phyloP scores from a whole-genome alignment of 2,888 invertebrate genomes.

The Perizoma affinitatum region DNA sequence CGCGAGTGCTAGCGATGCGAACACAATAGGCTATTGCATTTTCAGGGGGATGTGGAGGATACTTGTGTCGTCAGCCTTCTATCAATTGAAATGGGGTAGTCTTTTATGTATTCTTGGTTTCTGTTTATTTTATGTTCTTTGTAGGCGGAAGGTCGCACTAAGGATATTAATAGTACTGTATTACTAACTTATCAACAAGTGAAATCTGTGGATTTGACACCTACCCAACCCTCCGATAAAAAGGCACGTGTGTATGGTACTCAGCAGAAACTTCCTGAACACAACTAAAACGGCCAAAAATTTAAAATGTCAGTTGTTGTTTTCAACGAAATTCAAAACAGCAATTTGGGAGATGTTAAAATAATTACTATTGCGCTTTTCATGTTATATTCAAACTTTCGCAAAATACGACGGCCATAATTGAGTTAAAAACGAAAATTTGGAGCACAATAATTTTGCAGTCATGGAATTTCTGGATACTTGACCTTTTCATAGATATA shows the following conservation, averaged over 20 bases:
- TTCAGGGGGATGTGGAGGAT: constrained; percentile 8
- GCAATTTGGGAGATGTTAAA: constrained; percentile 3
- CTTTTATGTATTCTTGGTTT: background rate
- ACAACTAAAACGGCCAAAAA: too few relatives aligned
- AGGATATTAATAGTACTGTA: too few relatives aligned
- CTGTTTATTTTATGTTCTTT: constrained; percentile 1
- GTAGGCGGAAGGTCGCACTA: background rate
- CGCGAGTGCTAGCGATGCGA: constrained; percentile 17
- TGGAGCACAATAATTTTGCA: constrained; percentile 4
- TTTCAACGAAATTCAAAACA: constrained; percentile 4
- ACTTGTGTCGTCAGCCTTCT: background rate
- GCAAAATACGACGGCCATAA: constrained; percentile 10
- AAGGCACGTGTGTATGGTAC: too few relatives aligned
- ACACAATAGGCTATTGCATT: constrained; percentile 22
- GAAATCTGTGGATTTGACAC: too few relatives aligned
- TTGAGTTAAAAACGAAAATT: constrained; percentile 11
- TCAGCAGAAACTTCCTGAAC: too few relatives aligned
- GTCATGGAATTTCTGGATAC: too few relatives aligned
- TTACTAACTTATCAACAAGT: too few relatives aligned
- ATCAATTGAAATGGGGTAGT: constrained; percentile 6
- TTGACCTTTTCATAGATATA: background rate
- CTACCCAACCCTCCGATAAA: too few relatives aligned
- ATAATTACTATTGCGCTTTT: constrained; percentile 15
- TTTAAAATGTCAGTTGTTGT: too few relatives aligned
- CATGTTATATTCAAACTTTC: constrained; percentile 10